Base-by-base conservation (phyloP, 2,888 invertebrate genomes). In the Heliothis peltigera region DNA sequence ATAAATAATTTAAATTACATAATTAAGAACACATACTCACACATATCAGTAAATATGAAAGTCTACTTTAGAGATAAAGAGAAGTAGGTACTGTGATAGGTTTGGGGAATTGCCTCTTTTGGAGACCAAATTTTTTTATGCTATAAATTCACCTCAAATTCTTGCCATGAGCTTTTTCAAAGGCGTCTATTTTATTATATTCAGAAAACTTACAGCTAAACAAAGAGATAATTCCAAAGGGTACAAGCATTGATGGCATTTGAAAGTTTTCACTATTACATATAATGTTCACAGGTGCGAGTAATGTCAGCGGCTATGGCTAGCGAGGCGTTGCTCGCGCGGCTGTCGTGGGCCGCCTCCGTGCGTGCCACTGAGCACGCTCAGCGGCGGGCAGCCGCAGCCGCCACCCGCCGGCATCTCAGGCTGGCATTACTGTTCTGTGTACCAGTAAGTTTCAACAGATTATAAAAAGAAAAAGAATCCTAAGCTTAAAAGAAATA, bases 271-370 rank as follows among this genome's bases (percentile, higher is more conserved):
- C 32, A 32, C n/a, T 0, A 5, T 39, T 1, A 39, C n/a, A n/a
- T 39, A 44, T 22, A 5, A 25, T 44, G n/a, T 61, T 8, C 28
- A 48, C n/a, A 96, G 96, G 97, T 98, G 58, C 96, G 98, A 0
- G 98, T 98, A 80, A 97, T 98, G 97, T 98, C 98, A 0, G 97
- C 98, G 64, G 96, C 96, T 74, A 97, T 98, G 93, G 99, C 99
- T 4, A 98, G 98, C 47, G 99, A 99, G 87, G 99, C 99, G 10
- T 93, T 98, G 71, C 95, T 99, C 84, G 98, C 99, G 3, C 96
- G 99, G 54, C 95, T 99, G 70, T 99, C 99, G n/a, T 99, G 99
- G 95, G 97, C 98, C 76, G 99, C 99, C 8, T 98, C 98, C 65
- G 91, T 98, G 71, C 96, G 98, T 68, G 98, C 98, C 57, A 97